Conservation (phyloP, 92 coral and sea anemone genomes). For the Virgularia gustaviana region DNA sequence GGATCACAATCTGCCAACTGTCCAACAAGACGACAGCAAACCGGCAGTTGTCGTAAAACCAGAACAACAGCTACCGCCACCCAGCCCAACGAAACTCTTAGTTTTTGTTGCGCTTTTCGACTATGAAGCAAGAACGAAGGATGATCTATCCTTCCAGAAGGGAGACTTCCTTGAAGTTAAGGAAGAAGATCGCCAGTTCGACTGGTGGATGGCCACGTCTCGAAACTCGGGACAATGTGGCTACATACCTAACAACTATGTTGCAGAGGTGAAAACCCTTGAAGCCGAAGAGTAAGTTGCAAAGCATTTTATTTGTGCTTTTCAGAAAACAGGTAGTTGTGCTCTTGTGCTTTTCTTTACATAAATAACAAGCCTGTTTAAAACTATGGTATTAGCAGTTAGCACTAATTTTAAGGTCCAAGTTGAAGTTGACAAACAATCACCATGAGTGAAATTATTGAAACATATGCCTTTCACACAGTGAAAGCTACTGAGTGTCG, state of each 20-base stretch:
- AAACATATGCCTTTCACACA: no score
- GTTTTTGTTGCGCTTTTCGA: constrained; percentile 24
- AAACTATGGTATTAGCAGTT: no score
- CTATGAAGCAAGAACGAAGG: constrained; percentile 25
- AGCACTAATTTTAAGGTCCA: no score
- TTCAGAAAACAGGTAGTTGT: no score
- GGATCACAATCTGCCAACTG: background rate
- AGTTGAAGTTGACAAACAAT: no score
- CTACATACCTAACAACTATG: constrained; percentile 23
- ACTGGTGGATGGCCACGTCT: constrained; percentile 41
- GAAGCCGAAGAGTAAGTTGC: constrained; percentile 39
- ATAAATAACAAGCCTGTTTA: no score
- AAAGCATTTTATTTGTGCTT: no score
- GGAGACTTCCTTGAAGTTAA: constrained; percentile 19
- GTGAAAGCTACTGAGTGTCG: no score
- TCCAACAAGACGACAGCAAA: background rate
- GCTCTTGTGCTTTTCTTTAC: no score
- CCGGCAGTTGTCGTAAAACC: background rate
- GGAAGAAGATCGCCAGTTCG: background rate
- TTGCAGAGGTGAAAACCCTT: constrained; percentile 20
- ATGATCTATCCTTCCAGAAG: constrained; percentile 25
- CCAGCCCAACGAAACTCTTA: background rate
- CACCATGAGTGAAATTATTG: no score
- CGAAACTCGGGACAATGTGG: background rate
- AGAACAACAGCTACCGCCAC: background rate